phyloP scores from a whole-genome alignment of 2,888 invertebrate species.

The Caenorhabditis doughertyi region DNA sequence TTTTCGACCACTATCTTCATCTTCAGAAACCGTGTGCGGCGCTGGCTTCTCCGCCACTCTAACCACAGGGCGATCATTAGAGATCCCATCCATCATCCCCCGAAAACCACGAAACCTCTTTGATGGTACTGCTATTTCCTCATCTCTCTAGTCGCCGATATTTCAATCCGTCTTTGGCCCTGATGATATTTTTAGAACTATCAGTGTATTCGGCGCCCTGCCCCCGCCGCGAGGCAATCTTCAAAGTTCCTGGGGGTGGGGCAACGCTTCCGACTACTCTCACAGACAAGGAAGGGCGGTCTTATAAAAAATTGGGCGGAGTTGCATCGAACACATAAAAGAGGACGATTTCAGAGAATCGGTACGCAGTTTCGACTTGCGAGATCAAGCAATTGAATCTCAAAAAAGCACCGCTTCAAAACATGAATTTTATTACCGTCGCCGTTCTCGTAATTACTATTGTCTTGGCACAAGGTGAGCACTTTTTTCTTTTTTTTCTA shows the following conservation, averaged over 20 bases:
- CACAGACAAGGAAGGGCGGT: constrained; percentile 46
- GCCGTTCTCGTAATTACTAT: constrained; percentile 58
- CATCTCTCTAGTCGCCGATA: constrained; percentile 23
- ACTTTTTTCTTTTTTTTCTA: neutral
- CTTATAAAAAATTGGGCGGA: constrained; percentile 41
- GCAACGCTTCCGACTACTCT: constrained; percentile 40
- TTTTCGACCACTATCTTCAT: constrained; percentile 43
- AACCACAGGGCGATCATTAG: constrained; percentile 63
- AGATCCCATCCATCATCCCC: constrained; percentile 60
- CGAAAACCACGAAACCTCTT: constrained; percentile 38
- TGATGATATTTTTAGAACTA: constrained; percentile 60
- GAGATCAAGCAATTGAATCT: constrained; percentile 70
- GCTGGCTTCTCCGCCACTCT: constrained; percentile 61
- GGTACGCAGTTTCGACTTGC: constrained; percentile 69
- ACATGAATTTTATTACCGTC: constrained; percentile 65
- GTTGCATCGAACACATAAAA: constrained; percentile 57
- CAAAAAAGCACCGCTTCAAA: constrained; percentile 48
- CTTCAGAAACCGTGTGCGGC: constrained; percentile 55
- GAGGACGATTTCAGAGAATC: constrained; percentile 33
- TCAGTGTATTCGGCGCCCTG: constrained; percentile 26
- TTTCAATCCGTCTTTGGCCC: constrained; percentile 35
- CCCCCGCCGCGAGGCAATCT: constrained; percentile 44
- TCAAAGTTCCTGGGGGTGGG: constrained; percentile 47
- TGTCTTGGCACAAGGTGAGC: constrained; percentile 66
- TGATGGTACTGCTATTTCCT: constrained; percentile 34